Conservation (phyloP, 2,888 invertebrate species). For the Microdon myrmicae region DNA sequence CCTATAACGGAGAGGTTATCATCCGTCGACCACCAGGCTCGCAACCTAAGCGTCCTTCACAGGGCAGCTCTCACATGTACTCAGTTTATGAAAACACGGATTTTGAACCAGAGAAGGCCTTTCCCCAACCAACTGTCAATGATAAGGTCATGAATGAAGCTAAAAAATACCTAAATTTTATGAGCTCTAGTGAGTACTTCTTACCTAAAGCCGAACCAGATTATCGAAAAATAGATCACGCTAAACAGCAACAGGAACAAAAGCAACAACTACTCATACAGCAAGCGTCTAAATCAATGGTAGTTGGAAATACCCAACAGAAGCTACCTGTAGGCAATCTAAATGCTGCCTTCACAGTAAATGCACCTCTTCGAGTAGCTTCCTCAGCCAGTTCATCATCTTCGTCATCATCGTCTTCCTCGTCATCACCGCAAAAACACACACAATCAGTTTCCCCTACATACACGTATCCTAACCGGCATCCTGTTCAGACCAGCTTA, state of each 20-base stretch:
- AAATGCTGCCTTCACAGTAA: constrained; percentile 40
- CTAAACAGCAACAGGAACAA: constrained; percentile 54
- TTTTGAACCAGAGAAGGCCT: constrained; percentile 31
- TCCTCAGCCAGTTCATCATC: background rate
- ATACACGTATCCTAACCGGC: constrained; percentile 55
- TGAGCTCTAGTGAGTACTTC: constrained; percentile 64
- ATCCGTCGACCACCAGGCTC: constrained; percentile 53
- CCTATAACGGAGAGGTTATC: constrained; percentile 59
- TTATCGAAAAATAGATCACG: constrained; percentile 59
- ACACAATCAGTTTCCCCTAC: constrained; percentile 56
- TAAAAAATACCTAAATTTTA: constrained; percentile 62
- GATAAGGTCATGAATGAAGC: constrained; percentile 58
- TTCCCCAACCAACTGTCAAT: constrained; percentile 17
- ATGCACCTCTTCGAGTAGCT: constrained; percentile 39
- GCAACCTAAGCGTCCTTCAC: constrained; percentile 10
- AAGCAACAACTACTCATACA: constrained; percentile 28
- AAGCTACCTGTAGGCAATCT: constrained; percentile 10
- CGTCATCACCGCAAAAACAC: constrained; percentile 43
- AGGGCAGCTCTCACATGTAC: constrained; percentile 43
- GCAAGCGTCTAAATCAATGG: no score
- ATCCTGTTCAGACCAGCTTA: constrained; percentile 26
- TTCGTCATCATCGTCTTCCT: constrained; percentile 8
- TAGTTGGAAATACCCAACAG: constrained; percentile 5
- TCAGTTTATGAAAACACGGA: constrained; percentile 61
- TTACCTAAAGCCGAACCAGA: constrained; percentile 62